phyloP scores from a whole-genome alignment of 2,113 vertebrate genomes.

The Aldabrachelys gigantea region DNA sequence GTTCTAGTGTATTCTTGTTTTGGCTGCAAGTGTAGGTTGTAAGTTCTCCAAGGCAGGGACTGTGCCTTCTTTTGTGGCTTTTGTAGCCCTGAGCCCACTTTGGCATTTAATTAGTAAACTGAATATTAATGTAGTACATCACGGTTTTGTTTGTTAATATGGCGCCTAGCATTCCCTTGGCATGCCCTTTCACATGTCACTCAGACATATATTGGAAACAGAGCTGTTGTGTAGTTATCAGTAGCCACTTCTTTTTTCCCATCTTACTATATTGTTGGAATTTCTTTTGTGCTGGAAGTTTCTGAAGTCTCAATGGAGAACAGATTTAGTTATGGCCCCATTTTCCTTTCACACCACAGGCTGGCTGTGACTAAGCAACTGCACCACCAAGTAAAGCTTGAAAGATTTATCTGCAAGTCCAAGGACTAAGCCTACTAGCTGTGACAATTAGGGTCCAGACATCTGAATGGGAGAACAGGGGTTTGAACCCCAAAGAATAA shows the following conservation, averaged over 20 bases:
- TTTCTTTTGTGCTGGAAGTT: background rate
- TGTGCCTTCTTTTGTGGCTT: background rate
- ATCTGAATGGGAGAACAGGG: background rate
- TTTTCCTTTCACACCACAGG: background rate
- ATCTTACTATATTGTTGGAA: fast-evolving
- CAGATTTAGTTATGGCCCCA: background rate
- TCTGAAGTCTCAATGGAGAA: background rate
- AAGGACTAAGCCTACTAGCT: background rate
- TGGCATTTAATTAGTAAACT: background rate
- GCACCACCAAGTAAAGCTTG: background rate
- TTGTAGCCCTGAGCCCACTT: background rate
- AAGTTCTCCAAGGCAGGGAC: background rate
- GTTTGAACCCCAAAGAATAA: background rate
- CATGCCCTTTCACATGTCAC: background rate
- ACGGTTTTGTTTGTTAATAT: background rate
- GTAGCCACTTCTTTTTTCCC: background rate
- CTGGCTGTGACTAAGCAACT: background rate
- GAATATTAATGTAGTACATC: background rate
- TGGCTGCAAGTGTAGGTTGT: background rate
- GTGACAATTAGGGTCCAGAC: background rate
- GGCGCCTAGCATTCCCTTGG: background rate
- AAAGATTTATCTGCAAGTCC: background rate
- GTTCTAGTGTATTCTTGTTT: background rate
- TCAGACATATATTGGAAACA: background rate
- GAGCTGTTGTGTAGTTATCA: background rate